phyloP scores from a whole-genome alignment of 2,797 vertebrate species.

The Myotis daubentonii region DNA sequence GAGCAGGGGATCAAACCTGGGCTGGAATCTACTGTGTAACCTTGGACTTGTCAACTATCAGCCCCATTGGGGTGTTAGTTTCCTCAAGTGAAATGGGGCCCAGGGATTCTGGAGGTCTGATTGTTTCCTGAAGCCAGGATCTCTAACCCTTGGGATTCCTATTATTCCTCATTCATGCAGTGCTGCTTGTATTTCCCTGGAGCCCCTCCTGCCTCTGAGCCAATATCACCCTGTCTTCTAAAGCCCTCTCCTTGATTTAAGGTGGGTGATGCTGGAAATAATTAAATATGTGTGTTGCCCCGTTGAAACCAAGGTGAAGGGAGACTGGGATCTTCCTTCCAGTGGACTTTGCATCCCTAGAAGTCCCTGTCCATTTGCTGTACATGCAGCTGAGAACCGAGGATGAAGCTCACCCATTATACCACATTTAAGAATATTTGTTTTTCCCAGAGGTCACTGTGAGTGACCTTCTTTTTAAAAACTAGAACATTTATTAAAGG shows the following conservation, averaged over 20 bases:
- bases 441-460: constrained; percentile 8
- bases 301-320: background rate
- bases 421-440: background rate
- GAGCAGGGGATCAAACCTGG: background rate
- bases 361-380: background rate
- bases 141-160: background rate
- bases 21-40: background rate
- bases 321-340: background rate
- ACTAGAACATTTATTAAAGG: background rate
- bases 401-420: background rate
- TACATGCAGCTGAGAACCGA: background rate
- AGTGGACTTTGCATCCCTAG: background rate
- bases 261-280: background rate
- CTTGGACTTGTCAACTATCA: background rate
- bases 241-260: background rate
- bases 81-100: background rate
- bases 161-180: background rate
- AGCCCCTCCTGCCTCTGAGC: background rate
- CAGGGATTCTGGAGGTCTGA: background rate
- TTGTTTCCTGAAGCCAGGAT: background rate
- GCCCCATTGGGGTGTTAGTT: background rate
- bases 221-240: background rate
- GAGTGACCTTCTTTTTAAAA: constrained; percentile 1
- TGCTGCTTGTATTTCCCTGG: background rate
- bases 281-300: background rate